These are phyloP conservation scores for Rhinichthys klamathensis DNA, from an alignment of 2,113 vertebrate species.

Conservation along the genomic window DNA sequence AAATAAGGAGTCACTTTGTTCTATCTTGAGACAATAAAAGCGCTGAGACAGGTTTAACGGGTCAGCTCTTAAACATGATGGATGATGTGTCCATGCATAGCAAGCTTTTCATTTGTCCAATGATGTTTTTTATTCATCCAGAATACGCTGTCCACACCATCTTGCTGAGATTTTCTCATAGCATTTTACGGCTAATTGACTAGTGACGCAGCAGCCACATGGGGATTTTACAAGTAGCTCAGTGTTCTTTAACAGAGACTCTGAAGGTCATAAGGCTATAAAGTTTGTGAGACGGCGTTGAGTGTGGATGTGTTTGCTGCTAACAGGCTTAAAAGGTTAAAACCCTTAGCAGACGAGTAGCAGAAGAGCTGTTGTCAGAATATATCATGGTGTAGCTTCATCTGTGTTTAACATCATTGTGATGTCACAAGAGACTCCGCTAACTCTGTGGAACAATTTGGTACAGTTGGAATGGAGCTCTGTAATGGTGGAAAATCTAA, in stretches of 20 bases:
- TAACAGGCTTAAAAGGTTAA: slow-evolving; percentile 32
- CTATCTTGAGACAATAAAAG: slow-evolving; percentile 22
- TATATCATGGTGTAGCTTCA: slow-evolving; percentile 20
- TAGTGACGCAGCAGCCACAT: slow-evolving; percentile 14
- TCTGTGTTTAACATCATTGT: slow-evolving; percentile 31
- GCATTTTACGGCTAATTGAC: slow-evolving; percentile 27
- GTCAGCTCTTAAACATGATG: slow-evolving; percentile 37
- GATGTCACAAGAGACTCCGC: neutral
- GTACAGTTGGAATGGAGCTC: neutral
- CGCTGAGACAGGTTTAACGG: slow-evolving; percentile 20
- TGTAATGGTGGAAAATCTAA: slow-evolving; percentile 20
- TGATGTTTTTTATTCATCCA: slow-evolving; percentile 36
- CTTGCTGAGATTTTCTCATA: slow-evolving; percentile 26
- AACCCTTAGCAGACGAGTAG: neutral
- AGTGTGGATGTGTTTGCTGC: neutral
- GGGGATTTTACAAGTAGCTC: slow-evolving; percentile 29
- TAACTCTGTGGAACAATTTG: neutral
- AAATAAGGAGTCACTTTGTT: slow-evolving; percentile 34
- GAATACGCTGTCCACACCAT: neutral
- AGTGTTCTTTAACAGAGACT: slow-evolving; percentile 32
- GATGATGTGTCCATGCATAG: slow-evolving; percentile 34
- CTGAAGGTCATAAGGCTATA: slow-evolving; percentile 32
- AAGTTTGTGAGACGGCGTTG: neutral
- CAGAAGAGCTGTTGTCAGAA: slow-evolving; percentile 34
- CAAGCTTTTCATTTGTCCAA: slow-evolving; percentile 31